phyloP scores from a whole-genome alignment of 92 coral and sea anemone species.

The Galaxea fascicularis region DNA sequence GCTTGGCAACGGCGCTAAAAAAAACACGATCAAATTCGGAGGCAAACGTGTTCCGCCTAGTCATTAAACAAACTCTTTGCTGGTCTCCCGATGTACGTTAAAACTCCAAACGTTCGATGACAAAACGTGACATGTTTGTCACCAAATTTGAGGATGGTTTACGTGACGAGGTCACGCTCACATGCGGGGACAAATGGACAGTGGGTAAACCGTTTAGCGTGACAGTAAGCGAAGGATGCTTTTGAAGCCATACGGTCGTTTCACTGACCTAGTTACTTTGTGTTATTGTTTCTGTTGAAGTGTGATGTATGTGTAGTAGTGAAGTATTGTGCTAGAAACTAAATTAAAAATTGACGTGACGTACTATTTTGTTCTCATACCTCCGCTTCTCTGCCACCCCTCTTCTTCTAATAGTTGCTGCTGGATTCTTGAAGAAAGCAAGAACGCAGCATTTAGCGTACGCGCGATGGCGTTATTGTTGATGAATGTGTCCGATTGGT shows the following conservation, averaged over 20 bases:
- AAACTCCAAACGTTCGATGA: too few species aligned
- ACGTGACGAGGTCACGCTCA: background rate
- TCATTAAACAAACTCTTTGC: too few species aligned
- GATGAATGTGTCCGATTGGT: too few species aligned
- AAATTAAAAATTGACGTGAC: conserved; percentile 23
- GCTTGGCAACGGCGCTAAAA: background rate
- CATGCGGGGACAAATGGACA: background rate
- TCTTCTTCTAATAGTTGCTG: background rate
- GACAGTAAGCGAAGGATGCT: background rate
- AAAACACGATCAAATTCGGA: too few species aligned
- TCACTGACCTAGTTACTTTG: conserved; percentile 13
- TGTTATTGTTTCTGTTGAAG: conserved; percentile 15
- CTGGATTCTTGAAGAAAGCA: background rate
- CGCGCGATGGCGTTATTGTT: too few species aligned
- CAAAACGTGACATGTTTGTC: too few species aligned
- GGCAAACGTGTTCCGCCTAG: too few species aligned
- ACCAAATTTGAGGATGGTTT: too few species aligned
- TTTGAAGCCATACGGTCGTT: background rate
- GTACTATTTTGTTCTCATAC: background rate
- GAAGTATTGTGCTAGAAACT: conserved; percentile 21
- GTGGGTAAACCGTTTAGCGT: background rate
- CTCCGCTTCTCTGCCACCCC: background rate
- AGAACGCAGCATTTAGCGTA: too few species aligned
- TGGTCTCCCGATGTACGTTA: too few species aligned
- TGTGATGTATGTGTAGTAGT: conserved; percentile 13